Percentiles rank a stretch among this genome's conserved stretches.
Conservation (phyloP, 2,797 vertebrate genomes). For the Anniella stebbinsi region DNA sequence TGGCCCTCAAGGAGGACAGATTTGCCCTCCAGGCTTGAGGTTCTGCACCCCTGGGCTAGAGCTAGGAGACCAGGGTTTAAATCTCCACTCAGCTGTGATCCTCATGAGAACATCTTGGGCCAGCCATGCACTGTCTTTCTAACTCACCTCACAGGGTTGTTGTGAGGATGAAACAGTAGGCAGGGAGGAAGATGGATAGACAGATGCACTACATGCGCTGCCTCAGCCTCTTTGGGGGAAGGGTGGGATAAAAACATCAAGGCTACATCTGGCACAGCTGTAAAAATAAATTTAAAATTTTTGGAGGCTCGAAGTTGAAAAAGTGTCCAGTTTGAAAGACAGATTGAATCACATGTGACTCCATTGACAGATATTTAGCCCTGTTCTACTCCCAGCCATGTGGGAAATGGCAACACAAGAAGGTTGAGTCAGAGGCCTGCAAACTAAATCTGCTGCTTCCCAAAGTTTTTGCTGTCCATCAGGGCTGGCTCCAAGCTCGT, state of each 20-base stretch:
- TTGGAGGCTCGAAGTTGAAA: background rate
- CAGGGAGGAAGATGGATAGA: no score
- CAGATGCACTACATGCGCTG: background rate
- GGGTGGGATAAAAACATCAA: background rate
- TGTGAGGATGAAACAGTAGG: background rate
- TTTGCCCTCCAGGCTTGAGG: no score
- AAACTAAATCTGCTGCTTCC: background rate
- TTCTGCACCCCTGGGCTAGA: background rate
- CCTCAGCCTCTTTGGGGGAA: background rate
- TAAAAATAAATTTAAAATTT: background rate
- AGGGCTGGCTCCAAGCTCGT: background rate
- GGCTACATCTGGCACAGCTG: background rate
- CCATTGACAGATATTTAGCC: no score
- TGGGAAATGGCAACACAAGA: no score
- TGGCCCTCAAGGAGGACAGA: no score
- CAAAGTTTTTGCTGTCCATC: background rate
- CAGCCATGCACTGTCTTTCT: background rate
- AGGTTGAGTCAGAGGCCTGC: background rate
- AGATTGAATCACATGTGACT: background rate
- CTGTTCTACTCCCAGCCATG: no score
- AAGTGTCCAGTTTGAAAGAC: background rate
- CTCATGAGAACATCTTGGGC: background rate
- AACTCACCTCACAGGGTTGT: background rate
- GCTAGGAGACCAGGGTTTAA: background rate
- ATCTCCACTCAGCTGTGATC: background rate